Evolutionary conservation across 2,797 vertebrate genomes (phyloP), one percentile per base, ranked within the genome.

Genomic region (Cyprinodon diabolis): DNA sequence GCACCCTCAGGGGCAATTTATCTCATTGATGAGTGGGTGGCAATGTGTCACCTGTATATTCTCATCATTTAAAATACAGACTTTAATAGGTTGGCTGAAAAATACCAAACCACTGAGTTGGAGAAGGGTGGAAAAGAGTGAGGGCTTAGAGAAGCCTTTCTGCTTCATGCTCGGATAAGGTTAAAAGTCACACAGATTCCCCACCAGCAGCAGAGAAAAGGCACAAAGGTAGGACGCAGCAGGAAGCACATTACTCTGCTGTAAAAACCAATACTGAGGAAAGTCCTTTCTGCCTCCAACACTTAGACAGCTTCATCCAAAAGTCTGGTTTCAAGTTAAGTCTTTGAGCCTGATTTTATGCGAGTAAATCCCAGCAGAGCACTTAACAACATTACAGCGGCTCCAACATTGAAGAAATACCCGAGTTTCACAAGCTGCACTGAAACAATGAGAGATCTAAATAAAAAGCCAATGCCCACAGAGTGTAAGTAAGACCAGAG

Each of bases 101-200:
- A 82, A 88, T 68, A 47, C 67, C 66, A 80, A 83, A 83, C 82
- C 72, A 72, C 23, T 74, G 68, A 72, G 63, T 71, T 89, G 72
- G 60, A 73, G 43, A 70, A 56, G 66, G 71, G 66, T 69, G 40
- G 40, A 58, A 71, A 66, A 72, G 66, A 52, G 86, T 72, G 66
- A 47, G 68, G 63, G 63, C 74, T 72, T 51, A 74, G 57, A 65
- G 43, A 51, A 74, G 82, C 65, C 76, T 77, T 77, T 76, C 71
- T 83, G 79, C 77, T 74, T 74, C 66, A 68, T 79, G 81, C 82
- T 84, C 55, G 62, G 48, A 51, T 69, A 86, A 93, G 93, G 92
- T 94, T 94, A 95, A 94, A 95, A 94, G 90, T 80, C 92, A 91
- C 89, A 90, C 86, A 92, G 90, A 92, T 86, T 94, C 89, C 89